Conservation (phyloP, 1,140 invertebrate genomes). For the Plodia interpunctella region DNA sequence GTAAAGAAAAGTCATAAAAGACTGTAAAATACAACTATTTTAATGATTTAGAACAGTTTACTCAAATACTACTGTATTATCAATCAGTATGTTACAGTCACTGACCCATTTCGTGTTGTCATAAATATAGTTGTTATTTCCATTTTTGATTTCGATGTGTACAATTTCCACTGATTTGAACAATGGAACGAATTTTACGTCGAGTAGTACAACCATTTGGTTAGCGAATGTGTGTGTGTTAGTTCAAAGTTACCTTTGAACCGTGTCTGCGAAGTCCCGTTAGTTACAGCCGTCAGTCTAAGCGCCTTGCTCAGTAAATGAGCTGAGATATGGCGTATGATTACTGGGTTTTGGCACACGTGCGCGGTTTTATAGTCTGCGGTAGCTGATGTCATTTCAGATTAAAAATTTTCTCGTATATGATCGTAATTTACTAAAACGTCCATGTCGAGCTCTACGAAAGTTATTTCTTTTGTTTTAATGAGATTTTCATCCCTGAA, state of each 20-base stretch:
- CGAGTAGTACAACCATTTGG: not conserved
- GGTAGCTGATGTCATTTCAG: not conserved
- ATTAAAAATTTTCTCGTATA: not conserved
- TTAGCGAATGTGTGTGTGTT: not conserved
- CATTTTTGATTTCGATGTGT: constrained; percentile 1
- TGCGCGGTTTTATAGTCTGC: not conserved
- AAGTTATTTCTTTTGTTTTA: too few relatives aligned
- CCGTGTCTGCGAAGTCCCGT: not conserved
- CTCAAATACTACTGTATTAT: too few relatives aligned
- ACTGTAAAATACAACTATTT: not conserved
- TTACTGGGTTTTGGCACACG: not conserved
- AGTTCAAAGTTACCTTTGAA: not conserved
- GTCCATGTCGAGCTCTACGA: not conserved
- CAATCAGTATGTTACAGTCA: not conserved
- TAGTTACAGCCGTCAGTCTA: not conserved
- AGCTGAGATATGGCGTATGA: not conserved
- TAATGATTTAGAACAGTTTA: not conserved
- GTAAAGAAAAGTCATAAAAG: too few relatives aligned
- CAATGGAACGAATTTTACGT: constrained; percentile 7
- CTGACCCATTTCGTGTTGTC: not conserved
- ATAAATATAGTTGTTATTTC: not conserved
- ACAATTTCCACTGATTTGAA: not conserved
- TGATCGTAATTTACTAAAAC: not conserved
- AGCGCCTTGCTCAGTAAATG: not conserved
- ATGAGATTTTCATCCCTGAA: too few relatives aligned